Conservation (phyloP, 1,140 invertebrate genomes). For the Lasaia peninsularis region DNA sequence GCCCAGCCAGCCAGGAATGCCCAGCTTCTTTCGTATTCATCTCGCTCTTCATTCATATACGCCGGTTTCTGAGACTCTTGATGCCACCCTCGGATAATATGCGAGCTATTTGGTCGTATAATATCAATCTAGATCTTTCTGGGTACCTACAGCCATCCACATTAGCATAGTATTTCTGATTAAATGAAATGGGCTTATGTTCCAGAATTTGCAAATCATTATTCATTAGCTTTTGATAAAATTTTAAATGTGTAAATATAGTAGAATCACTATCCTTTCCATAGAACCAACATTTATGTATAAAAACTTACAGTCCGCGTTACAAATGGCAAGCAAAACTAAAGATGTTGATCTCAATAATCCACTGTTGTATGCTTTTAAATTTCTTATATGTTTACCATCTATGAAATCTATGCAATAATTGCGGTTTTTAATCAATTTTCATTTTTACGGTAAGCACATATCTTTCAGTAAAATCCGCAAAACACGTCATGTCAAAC, state of each 20-base stretch:
- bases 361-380: conserved; percentile 23
- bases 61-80: too few species aligned
- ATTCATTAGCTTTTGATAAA: conserved; percentile 18
- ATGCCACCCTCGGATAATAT: too few species aligned
- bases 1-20: too few species aligned
- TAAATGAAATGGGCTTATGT: conserved; percentile 16
- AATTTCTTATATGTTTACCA: conserved; percentile 51
- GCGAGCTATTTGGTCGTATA: too few species aligned
- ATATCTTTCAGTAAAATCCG: conserved; percentile 6
- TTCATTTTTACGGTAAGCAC: conserved; percentile 1
- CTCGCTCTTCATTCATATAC: too few species aligned
- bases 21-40: too few species aligned
- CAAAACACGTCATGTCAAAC: neutral
- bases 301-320: conserved; percentile 6
- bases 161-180: too few species aligned
- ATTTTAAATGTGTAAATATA: conserved; percentile 10
- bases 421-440: conserved; percentile 3
- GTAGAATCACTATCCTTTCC: conserved; percentile 4
- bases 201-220: conserved; percentile 17
- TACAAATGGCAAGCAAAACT: conserved; percentile 11
- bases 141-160: too few species aligned
- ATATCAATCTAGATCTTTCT: too few species aligned
- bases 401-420: conserved; percentile 24
- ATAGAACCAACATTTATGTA: conserved; percentile 13
- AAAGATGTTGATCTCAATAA: conserved; percentile 23